phyloP scores from a whole-genome alignment of 2,888 invertebrate species.

The Enchytraeus crypticus region DNA sequence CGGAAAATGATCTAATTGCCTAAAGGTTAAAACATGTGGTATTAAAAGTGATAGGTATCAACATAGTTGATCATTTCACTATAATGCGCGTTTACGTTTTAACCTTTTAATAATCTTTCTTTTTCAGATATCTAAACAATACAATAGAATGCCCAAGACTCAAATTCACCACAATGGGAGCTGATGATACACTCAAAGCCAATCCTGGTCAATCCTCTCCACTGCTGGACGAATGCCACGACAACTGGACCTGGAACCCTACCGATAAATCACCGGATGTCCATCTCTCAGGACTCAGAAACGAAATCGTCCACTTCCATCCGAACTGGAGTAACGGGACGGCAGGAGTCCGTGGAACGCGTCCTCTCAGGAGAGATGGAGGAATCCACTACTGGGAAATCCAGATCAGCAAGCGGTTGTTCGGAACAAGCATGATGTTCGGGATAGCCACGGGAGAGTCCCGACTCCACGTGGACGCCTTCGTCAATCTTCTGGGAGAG shows the following conservation, averaged over 20 bases:
- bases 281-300: constrained; percentile 51
- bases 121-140: too few species aligned
- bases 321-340: constrained; percentile 69
- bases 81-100: too few species aligned
- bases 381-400: constrained; percentile 60
- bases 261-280: constrained; percentile 54
- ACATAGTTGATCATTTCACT: too few species aligned
- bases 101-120: too few species aligned
- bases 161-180: not conserved
- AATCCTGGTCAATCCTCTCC: not conserved
- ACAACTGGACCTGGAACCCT: constrained; percentile 63
- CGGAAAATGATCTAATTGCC: too few species aligned
- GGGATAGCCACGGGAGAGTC: constrained; percentile 58
- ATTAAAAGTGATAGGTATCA: too few species aligned
- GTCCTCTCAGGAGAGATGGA: constrained; percentile 58
- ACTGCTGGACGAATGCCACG: constrained; percentile 54
- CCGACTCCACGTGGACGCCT: constrained; percentile 60
- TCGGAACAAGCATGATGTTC: constrained; percentile 70
- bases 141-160: too few species aligned
- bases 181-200: not conserved
- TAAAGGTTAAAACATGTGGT: too few species aligned
- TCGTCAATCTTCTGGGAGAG: constrained; percentile 64
- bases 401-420: constrained; percentile 57
- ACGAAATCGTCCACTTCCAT: constrained; percentile 60
- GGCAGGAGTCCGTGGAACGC: constrained; percentile 62